Evolutionary conservation across 2,113 vertebrate species (phyloP).

Genomic region (Dasyornis broadbenti): DNA sequence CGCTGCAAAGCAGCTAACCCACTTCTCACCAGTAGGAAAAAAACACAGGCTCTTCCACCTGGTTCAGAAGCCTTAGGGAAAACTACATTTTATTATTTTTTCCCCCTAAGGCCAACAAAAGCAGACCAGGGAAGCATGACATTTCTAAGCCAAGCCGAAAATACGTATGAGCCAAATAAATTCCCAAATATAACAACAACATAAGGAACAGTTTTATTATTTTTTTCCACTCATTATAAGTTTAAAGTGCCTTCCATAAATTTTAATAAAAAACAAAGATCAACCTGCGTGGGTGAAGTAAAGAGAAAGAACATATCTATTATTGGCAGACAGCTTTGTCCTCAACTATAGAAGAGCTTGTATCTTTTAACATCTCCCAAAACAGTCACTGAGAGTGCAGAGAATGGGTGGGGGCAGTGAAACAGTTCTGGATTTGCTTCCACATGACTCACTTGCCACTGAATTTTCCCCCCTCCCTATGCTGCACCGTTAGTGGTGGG

Average conservation of each 20-base stretch:
- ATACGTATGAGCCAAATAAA: background rate
- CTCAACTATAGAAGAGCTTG: background rate
- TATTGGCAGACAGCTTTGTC: background rate
- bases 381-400: background rate
- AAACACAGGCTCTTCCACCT: background rate
- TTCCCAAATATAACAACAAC: background rate
- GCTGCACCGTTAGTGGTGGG: too few relatives aligned
- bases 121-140: background rate
- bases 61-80: background rate
- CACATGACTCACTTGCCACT: background rate
- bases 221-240: background rate
- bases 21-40: rapidly evolving
- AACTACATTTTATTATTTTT: background rate
- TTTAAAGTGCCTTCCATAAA: background rate
- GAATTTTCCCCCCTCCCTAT: rapidly evolving
- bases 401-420: background rate
- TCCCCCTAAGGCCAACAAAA: background rate
- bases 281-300: background rate
- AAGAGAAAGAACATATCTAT: background rate
- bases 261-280: background rate
- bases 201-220: background rate
- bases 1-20: background rate
- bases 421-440: background rate
- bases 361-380: background rate
- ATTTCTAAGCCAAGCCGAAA: background rate